A percentile compares a stretch with the other conserved stretches of the same genome.
Evolutionary conservation across 2,113 vertebrate genomes (phyloP).

Genomic region (Pteronura brasiliensis): DNA sequence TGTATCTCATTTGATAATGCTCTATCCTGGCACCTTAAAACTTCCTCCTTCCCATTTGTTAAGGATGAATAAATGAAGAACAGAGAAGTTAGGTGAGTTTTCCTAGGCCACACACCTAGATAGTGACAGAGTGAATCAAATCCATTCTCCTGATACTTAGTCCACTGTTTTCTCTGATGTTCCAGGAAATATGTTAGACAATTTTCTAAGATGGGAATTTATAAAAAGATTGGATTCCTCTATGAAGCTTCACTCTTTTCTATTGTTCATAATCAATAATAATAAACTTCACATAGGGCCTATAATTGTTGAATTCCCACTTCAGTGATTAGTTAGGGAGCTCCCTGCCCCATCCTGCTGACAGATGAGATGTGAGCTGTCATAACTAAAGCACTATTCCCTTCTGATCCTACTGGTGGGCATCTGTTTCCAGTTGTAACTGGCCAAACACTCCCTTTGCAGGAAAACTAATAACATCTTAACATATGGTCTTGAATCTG

Average conservation of each 20-base stretch:
- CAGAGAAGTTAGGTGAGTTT: background rate
- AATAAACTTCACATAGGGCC: slow-evolving; percentile 8
- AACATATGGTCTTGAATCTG: slow-evolving; percentile 72
- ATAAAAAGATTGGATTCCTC: background rate
- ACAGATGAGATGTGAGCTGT: slow-evolving; percentile 49
- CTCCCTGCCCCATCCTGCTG: background rate
- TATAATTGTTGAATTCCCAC: background rate
- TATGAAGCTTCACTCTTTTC: background rate
- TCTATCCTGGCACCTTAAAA: background rate
- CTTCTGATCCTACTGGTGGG: slow-evolving; percentile 60
- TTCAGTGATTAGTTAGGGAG: slow-evolving; percentile 14
- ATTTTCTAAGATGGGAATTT: slow-evolving; percentile 3
- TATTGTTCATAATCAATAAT: background rate
- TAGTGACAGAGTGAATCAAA: background rate
- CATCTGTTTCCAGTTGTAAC: slow-evolving; percentile 72
- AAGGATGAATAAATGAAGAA: background rate
- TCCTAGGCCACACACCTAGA: background rate
- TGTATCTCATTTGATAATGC: background rate
- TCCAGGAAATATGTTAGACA: background rate
- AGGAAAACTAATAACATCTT: slow-evolving; percentile 71
- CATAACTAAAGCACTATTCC: slow-evolving; percentile 52
- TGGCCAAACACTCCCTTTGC: slow-evolving; percentile 54
- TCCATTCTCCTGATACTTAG: background rate
- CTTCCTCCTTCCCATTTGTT: background rate
- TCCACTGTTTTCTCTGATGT: background rate